Base-by-base conservation (phyloP, 2,888 invertebrate genomes). In the Philopedon plagiatum region DNA sequence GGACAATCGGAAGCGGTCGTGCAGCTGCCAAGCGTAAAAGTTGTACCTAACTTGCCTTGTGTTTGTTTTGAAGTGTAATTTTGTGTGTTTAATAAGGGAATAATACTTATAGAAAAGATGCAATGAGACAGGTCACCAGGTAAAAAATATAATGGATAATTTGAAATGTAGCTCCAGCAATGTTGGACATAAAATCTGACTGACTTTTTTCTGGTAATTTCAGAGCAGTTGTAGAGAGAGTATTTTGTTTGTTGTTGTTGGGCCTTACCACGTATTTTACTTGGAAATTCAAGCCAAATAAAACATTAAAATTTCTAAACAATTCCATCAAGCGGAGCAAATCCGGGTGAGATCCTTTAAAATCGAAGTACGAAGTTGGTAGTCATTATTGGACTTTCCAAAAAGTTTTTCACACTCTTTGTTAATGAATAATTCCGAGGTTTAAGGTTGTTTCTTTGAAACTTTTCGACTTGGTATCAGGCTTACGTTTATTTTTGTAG, bases 291-390 rank as follows among this genome's bases (percentile, higher is more conserved):
- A 2, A 39, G 39, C 39, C 15, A 39, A 39, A 39, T 39, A 39
- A 39, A 39, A 39, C 39, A 15, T 39, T 39, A 39, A 39, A 39
- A 39, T 39, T 39, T 39, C 39, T 39, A 39, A 13, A 39, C 39
- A 39, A 39, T 39, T 15, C 39, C 39, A 39, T 39, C 39, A 15
- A 39, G n/a, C 15, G 13, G 5, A 39, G 39, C 15, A 39, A 39
- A 39, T 39, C 39, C 39, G n/a, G 15, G 5, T 7, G 15, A 39
- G 39, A 39, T 39, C 39, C 39, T 15, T n/a, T 5, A 11, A 37
- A 37, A 39, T 39, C 39, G 39, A 39, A 39, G 39, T 39, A 39
- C 39, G 39, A 39, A 39, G 39, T 39, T 39, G n/a, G 39, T 3
- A 39, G 39, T 39, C 39, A 15, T 39, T 39, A 39, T 39, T 39